Evolutionary conservation across 2,797 vertebrate genomes (phyloP).

Genomic region (Onychomys torridus): DNA sequence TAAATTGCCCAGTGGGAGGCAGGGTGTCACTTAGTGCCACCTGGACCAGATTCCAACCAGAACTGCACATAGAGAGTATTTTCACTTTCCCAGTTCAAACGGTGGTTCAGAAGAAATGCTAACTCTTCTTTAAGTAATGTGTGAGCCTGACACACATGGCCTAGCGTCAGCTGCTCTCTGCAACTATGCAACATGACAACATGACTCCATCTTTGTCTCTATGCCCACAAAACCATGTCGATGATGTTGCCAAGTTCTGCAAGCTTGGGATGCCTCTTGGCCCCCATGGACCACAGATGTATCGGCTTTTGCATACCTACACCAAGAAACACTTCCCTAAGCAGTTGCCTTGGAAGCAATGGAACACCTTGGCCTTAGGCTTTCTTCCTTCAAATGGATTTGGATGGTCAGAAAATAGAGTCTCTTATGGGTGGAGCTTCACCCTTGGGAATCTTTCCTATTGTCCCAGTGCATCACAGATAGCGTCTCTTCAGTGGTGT

Average conservation of each 20-base stretch:
- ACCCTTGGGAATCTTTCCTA: background rate
- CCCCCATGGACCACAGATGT: background rate
- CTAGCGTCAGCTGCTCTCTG: background rate
- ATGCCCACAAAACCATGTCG: background rate
- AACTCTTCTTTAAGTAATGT: conserved; percentile 24
- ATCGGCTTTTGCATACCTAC: background rate
- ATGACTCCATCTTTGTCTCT: background rate
- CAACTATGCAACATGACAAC: background rate
- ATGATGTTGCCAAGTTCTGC: background rate
- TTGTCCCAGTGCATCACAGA: background rate
- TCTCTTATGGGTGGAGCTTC: background rate
- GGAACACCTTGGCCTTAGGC: background rate
- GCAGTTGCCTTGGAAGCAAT: background rate
- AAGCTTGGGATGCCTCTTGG: background rate
- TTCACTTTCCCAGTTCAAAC: conserved; percentile 1
- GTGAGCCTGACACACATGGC: background rate
- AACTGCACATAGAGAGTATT: background rate
- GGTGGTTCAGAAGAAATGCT: background rate
- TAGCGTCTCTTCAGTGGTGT: background rate
- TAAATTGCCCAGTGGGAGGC: background rate
- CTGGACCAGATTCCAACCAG: background rate
- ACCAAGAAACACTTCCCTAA: background rate
- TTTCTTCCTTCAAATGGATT: background rate
- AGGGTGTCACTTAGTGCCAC: background rate
- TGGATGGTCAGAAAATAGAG: background rate